Conservation (phyloP, 1,140 invertebrate species). For the Conus betulinus region DNA sequence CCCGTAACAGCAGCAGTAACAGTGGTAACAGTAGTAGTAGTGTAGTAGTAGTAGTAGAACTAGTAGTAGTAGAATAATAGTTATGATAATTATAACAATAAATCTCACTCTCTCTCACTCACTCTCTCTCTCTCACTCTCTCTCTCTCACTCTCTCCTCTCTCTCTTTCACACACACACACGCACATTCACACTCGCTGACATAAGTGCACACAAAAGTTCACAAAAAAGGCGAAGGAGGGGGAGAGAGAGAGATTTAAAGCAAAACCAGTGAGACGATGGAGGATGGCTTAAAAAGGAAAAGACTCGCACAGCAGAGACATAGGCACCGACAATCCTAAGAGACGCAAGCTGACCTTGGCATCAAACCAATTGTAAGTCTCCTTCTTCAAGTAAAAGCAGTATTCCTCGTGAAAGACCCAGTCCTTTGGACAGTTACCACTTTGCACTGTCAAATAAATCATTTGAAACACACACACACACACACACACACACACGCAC, state of each 20-base stretch:
- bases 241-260: background rate
- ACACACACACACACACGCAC: background rate
- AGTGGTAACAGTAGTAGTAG: too few species aligned
- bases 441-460: background rate
- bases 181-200: background rate
- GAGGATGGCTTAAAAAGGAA: background rate
- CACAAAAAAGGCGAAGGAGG: background rate
- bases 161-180: too few species aligned
- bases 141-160: too few species aligned
- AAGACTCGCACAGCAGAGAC: background rate
- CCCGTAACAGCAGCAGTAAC: too few species aligned
- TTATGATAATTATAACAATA: too few species aligned
- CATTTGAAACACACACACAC: background rate
- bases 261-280: background rate
- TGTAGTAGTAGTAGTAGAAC: too few species aligned
- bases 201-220: background rate
- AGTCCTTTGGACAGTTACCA: background rate
- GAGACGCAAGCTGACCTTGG: background rate
- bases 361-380: background rate
- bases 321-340: background rate
- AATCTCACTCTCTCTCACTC: too few species aligned
- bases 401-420: background rate
- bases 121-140: too few species aligned
- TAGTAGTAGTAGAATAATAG: too few species aligned
- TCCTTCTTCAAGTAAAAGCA: background rate